Base-by-base conservation (phyloP, 2,113 vertebrate species). In the Lepus europaeus region DNA sequence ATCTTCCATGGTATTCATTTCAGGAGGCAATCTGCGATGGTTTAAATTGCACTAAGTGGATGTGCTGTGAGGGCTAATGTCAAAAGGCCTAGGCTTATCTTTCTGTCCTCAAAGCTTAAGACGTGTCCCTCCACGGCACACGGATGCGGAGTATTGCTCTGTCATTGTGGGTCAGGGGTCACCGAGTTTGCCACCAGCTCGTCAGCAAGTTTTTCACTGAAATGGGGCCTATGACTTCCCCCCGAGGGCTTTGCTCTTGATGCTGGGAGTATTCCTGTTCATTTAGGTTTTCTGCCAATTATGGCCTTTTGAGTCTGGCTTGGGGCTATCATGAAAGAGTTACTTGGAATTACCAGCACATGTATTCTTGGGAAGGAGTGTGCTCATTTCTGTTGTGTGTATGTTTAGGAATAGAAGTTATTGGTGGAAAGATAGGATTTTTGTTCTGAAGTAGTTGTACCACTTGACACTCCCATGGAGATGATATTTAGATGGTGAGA, bases 161-260 rank as follows among this genome's bases (percentile, higher is more conserved):
- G 4, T 72, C 72, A 70, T 89, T 29, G 76, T 92, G 16, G 7
- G 14, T 64, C 68, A 76, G 29, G 25, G 45, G 76, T 76, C 59
- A 70, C 39, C 16, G 53, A 89, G 20, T 9, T 63, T 87, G 69
- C 17, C 61, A 70, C 5, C 8, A 70, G 72, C 59, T 90, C 83
- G 9, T 87, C 23, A 53, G 45, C 12, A 61, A 45, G 45, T 72
- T 70, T 31, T 79, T 72, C 68, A 77, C 39, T 49, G 39, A n/a
- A 76, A 79, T 89, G 31, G 51, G 82, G 82, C 73, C 73, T 27
- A 68, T 92, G 61, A 81, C 61, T 89, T 92, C 51, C 53, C 12
- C 12, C 8, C 7, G n/a, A 59, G 70, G 20, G 2, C 36, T 88
- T 31, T 85, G 9, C 19, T 89, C 59, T 87, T 91, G 69, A 68